Base-by-base conservation (phyloP, 2,113 vertebrate species). In the Chlorodrepanis virens region DNA sequence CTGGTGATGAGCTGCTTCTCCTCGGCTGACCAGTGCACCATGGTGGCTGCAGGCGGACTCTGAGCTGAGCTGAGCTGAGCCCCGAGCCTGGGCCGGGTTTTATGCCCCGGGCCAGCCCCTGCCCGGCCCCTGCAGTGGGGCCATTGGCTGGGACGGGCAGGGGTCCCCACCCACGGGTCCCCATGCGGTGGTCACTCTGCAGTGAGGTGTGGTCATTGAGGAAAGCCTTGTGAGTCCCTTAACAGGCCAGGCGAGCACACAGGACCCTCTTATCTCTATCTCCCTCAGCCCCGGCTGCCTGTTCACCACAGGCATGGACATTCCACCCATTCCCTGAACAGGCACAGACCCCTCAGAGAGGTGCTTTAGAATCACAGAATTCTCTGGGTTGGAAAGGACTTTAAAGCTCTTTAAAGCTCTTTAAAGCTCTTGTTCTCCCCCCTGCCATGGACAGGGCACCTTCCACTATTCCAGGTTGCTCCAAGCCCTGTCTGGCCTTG, bases 91-190 rank as follows among this genome's bases (percentile, higher is more conserved):
- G 56, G 14, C 50, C 0, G 7, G 22, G 14, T 81, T 89, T 81
- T 89, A 81, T 74, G 40, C 42, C 4, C 67, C 15, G 9, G 5
- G 5, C 0, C 75, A 16, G 91, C 83, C 75, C 93, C 83, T 57
- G 64, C 69, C 93, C 4, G 0, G 19, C 22, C 83, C 4, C 0
- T 0, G 0, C 50, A 0, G 50, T 0, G 2, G 72, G 74, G 78
- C 27, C 95, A 87, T 65, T 64, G 85, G 81, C 40, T 18, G 72
- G 17, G 14, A 4, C 4, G 2, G 12, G 7, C 4, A 25, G 70
- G 82, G 89, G 82, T 79, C 57, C 31, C 12, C 8, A 3, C 12
- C 20, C 15, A 13, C 31, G 54, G 54, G 18, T 20, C n/a, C 33
- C n/a, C 22, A 3, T 24, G 53, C 71, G 6, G 39, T 42, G 96